Percentiles rank a stretch among this genome's conserved stretches.
Evolutionary conservation across 2,797 vertebrate genomes (phyloP).

Genomic region (Oreochromis mossambicus): DNA sequence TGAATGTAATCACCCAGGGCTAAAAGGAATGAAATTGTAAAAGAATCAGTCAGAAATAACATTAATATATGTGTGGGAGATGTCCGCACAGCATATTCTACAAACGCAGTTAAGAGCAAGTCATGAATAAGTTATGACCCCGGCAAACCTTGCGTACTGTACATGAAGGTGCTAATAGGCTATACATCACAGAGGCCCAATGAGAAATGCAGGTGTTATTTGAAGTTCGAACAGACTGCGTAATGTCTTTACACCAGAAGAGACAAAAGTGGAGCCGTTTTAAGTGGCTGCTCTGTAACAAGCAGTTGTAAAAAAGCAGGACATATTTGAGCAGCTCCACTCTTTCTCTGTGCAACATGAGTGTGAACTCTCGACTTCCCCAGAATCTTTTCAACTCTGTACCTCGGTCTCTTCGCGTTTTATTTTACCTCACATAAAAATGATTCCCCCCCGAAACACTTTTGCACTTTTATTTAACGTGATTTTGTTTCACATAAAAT

Average conservation of each 20-base stretch:
- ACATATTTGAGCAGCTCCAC: not conserved
- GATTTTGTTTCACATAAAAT: not conserved
- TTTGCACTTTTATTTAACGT: not conserved
- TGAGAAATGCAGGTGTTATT: conserved; percentile 20
- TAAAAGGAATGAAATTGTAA: conserved; percentile 12
- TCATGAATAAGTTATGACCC: conserved; percentile 43
- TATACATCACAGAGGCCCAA: conserved; percentile 20
- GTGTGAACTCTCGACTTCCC: not conserved
- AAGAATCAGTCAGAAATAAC: conserved; percentile 10
- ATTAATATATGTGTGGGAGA: conserved; percentile 4
- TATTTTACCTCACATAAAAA: not conserved
- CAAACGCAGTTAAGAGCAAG: conserved; percentile 7
- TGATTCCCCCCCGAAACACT: accelerated
- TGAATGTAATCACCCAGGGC: conserved; percentile 15
- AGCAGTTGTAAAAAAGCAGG: not conserved
- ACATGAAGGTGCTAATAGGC: conserved; percentile 27
- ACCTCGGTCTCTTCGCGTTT: not conserved
- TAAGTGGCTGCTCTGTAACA: conserved; percentile 41
- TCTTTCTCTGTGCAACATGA: not conserved
- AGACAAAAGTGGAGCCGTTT: conserved; percentile 31
- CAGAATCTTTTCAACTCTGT: not conserved
- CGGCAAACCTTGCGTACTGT: not conserved
- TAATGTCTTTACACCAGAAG: conserved; percentile 27
- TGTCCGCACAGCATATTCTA: not conserved
- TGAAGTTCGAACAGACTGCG: conserved; percentile 40